Base-by-base conservation (phyloP, 2,797 vertebrate genomes). In the Sus cebifrons region DNA sequence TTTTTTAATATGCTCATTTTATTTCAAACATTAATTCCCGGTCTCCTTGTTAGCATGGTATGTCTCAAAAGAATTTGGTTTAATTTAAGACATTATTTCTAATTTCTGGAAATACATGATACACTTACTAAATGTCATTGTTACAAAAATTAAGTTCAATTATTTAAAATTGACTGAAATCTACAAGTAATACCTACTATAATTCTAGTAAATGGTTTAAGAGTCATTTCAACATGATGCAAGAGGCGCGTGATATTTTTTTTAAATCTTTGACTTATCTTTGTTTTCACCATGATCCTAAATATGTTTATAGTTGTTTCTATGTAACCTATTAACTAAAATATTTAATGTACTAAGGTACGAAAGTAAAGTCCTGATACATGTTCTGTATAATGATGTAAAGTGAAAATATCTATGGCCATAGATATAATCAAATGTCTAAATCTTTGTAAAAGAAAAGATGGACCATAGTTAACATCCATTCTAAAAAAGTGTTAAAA, bases 51-150 rank as follows among this genome's bases (percentile, higher is more conserved):
- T 86, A 86, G 2, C 60, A 71, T 49, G 6, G 17, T 56, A 56
- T 78, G 75, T 86, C 77, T 60, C 68, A 87, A 65, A 94, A 97
- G 21, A 84, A 91, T 92, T 67, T 82, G 27, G 15, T 40, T 60
- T 94, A 77, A 89, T 64, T 90, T 91, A 79, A 70, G 44, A 83
- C 17, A 82, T 56, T 67, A 74, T 91, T 97, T 96, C 60, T 93
- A 89, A 96, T 96, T 94, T 93, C 20, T 82, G 16, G 17, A 93
- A 91, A 85, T 75, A 91, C 0, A 78, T 71, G 21, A 67, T 75
- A 74, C 9, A 64, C 5, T 91, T 77, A 85, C 14, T 36, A 94
- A 93, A 93, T 86, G 49, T 12, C 23, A 32, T 36, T 54, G 11
- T 71, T 75, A 88, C 6, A 93, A 89, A 96, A 97, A 85, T 44